A percentile compares a stretch with the other conserved stretches of the same genome.
These are phyloP conservation scores for Zoanthus gigantus DNA, from an alignment of 92 coral and sea anemone genomes.

Conservation along the genomic window DNA sequence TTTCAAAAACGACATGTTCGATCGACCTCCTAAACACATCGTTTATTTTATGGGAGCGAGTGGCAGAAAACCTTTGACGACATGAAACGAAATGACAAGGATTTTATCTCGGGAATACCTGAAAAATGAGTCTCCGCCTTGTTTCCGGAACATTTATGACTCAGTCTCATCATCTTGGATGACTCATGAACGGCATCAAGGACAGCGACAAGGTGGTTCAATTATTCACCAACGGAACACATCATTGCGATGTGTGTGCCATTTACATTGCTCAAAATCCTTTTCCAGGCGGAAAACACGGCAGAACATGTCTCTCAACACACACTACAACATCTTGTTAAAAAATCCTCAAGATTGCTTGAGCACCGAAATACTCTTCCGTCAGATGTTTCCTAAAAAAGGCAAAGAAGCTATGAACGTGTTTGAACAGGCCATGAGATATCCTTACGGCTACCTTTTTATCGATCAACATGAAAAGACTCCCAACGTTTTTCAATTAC, in stretches of 20 bases:
- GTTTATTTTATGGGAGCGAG: no score
- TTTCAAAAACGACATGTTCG: no score
- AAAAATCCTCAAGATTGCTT: not conserved
- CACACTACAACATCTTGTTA: not conserved
- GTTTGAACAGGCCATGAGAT: not conserved
- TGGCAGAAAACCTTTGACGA: not conserved
- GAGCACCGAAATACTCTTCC: not conserved
- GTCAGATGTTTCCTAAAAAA: not conserved
- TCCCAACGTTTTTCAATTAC: not conserved
- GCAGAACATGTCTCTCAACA: not conserved
- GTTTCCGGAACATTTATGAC: not conserved
- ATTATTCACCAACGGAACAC: conserved; percentile 23
- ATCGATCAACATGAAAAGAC: not conserved
- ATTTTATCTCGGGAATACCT: no score
- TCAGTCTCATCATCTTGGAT: conserved; percentile 24
- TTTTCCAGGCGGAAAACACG: conserved; percentile 9
- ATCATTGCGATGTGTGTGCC: not conserved
- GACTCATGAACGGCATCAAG: conserved; percentile 23
- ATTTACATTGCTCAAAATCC: not conserved
- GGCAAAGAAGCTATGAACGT: not conserved
- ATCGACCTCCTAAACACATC: no score
- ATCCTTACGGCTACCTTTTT: not conserved
- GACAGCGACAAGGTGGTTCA: not conserved
- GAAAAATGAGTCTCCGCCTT: no score
- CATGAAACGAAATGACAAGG: not conserved